Conservation (phyloP, 2,113 vertebrate genomes). For the Odobenus rosmarus region DNA sequence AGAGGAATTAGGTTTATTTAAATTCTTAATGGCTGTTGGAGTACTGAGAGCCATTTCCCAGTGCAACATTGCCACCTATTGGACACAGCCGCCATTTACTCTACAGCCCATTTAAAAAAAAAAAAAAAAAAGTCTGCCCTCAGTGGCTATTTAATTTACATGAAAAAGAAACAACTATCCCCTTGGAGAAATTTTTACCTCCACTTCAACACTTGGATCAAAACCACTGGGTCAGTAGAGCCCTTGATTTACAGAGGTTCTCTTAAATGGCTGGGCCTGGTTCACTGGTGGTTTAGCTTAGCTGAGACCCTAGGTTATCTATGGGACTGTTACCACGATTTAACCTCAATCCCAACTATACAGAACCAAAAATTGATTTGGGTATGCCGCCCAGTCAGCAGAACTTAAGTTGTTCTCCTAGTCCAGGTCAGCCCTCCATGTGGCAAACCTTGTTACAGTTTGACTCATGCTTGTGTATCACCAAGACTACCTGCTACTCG, state of each 20-base stretch:
- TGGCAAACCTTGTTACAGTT: not conserved
- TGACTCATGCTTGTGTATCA: not conserved
- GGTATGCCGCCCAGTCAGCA: not conserved
- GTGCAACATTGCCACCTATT: not conserved
- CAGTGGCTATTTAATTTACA: not conserved
- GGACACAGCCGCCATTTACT: not conserved
- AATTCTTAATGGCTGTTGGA: not conserved
- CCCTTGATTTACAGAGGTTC: not conserved
- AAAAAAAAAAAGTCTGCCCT: not conserved
- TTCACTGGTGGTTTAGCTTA: not conserved
- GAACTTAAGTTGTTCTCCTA: not conserved
- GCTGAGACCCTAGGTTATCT: not conserved
- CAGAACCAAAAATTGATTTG: not conserved
- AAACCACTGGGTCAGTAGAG: not conserved
- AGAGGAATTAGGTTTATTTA: not conserved
- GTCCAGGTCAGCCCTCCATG: rapidly evolving
- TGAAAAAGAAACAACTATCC: not conserved
- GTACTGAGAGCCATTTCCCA: not conserved
- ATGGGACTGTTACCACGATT: not conserved
- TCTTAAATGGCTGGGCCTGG: not conserved
- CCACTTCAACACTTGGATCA: not conserved
- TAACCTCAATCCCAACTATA: not conserved
- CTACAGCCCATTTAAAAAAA: not conserved
- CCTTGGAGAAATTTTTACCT: not conserved
- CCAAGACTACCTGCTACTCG: not conserved